Evolutionary conservation across 2,113 vertebrate species (phyloP).

Genomic region (Anas platyrhynchos): DNA sequence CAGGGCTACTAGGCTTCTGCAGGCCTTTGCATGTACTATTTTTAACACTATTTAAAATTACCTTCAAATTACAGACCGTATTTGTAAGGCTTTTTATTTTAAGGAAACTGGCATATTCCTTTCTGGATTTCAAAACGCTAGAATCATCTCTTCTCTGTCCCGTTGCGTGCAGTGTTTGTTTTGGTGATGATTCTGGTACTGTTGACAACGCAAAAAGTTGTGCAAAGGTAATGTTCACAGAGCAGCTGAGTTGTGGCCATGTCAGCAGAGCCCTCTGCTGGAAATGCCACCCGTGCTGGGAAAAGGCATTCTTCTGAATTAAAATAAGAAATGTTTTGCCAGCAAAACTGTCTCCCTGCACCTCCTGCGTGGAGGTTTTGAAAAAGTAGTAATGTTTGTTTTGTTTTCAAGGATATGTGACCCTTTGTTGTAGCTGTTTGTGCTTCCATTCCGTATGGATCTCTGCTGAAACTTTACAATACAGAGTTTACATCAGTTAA

Average conservation of each 20-base stretch:
- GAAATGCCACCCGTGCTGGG: not conserved
- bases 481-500: not conserved
- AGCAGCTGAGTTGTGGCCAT: not conserved
- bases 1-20: not conserved
- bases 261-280: conserved; percentile 65
- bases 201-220: conserved; percentile 17
- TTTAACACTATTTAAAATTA: not conserved
- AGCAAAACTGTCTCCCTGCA: not conserved
- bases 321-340: not conserved
- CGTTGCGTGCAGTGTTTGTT: not conserved
- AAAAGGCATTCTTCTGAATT: not conserved
- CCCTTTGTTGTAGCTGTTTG: not conserved
- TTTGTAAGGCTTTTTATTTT: not conserved
- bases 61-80: not conserved
- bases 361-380: not conserved
- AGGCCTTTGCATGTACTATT: not conserved
- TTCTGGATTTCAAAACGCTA: not conserved
- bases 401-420: not conserved
- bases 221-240: not conserved
- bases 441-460: not conserved
- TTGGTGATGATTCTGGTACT: conserved; percentile 7
- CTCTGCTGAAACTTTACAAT: not conserved
- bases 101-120: not conserved
- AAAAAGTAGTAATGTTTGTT: not conserved
- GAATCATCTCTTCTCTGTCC: not conserved